phyloP scores from a whole-genome alignment of 2,888 invertebrate species.

The Sinotaia quadrata region DNA sequence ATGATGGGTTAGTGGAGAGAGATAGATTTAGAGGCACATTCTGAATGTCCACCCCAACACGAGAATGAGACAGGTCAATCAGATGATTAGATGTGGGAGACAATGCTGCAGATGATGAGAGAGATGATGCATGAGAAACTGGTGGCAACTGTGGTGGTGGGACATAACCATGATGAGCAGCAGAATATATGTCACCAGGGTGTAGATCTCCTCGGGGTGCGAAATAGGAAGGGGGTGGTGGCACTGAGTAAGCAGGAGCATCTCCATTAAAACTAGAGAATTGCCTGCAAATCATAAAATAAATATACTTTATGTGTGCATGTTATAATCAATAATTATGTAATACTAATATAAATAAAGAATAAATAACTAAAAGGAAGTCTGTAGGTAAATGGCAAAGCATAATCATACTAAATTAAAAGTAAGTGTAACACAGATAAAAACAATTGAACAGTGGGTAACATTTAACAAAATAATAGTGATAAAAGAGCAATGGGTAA shows the following conservation, averaged over 20 bases:
- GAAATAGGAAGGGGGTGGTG: slow-evolving; percentile 21
- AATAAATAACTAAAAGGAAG: too few relatives aligned
- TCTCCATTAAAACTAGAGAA: slow-evolving; percentile 42
- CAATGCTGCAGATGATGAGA: slow-evolving; percentile 20
- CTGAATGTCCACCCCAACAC: slow-evolving; percentile 36
- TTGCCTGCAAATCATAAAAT: slow-evolving; percentile 36
- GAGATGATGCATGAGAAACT: slow-evolving; percentile 5
- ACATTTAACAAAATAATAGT: too few relatives aligned
- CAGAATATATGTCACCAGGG: slow-evolving; percentile 16
- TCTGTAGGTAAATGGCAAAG: too few relatives aligned
- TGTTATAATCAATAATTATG: too few relatives aligned
- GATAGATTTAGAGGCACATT: slow-evolving; percentile 61
- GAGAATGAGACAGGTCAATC: slow-evolving; percentile 10
- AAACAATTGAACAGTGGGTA: too few relatives aligned
- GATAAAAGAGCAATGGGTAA: too few relatives aligned
- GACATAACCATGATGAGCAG: slow-evolving; percentile 10
- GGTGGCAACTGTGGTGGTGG: slow-evolving; percentile 12
- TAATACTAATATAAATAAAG: too few relatives aligned
- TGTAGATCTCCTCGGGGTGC: slow-evolving; percentile 18
- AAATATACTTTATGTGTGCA: too few relatives aligned
- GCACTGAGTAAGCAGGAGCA: slow-evolving; percentile 22
- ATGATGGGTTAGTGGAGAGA: slow-evolving; percentile 40
- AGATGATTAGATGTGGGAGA: slow-evolving; percentile 2
- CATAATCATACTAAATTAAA: too few relatives aligned
- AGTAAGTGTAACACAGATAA: too few relatives aligned